These are phyloP conservation scores for Blennius ocellaris DNA, from an alignment of 2,113 vertebrate genomes.

Conservation along the genomic window DNA sequence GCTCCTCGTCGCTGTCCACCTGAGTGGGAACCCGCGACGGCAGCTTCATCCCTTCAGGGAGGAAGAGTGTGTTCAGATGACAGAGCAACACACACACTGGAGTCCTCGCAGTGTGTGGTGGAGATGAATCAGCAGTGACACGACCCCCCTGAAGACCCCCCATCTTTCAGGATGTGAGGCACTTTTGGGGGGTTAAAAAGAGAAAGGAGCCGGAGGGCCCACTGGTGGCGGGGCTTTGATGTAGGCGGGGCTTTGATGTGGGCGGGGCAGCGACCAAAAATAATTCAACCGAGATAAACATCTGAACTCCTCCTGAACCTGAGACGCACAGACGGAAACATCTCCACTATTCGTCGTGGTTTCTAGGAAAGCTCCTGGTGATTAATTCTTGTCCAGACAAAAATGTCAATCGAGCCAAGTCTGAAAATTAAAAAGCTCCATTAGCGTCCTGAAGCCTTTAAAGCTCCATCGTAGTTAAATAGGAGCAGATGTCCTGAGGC, in stretches of 20 bases:
- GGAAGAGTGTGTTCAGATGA: constrained; percentile 4
- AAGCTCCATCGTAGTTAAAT: too few relatives aligned
- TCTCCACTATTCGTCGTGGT: background rate
- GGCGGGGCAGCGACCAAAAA: constrained; percentile 24
- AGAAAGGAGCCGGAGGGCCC: background rate
- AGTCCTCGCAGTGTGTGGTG: constrained; percentile 31
- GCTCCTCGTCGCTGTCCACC: constrained; percentile 86
- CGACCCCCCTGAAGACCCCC: constrained; percentile 39
- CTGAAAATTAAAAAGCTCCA: too few relatives aligned
- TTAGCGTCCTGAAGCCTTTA: too few relatives aligned
- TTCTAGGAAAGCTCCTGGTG: too few relatives aligned
- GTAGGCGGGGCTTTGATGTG: background rate
- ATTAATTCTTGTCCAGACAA: too few relatives aligned
- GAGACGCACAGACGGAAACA: background rate
- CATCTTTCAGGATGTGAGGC: constrained; percentile 31
- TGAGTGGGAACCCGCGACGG: constrained; percentile 90
- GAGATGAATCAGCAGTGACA: constrained; percentile 65
- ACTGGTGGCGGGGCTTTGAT: constrained; percentile 10
- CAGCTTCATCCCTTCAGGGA: constrained; percentile 89
- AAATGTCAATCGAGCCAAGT: too few relatives aligned
- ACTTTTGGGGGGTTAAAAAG: constrained; percentile 29
- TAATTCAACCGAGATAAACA: constrained; percentile 31
- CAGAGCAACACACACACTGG: background rate
- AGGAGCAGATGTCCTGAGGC: too few relatives aligned
- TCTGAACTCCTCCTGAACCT: constrained; percentile 56